These are phyloP conservation scores for Semicossyphus pulcher DNA, from an alignment of 2,113 vertebrate genomes.

Conservation along the genomic window DNA sequence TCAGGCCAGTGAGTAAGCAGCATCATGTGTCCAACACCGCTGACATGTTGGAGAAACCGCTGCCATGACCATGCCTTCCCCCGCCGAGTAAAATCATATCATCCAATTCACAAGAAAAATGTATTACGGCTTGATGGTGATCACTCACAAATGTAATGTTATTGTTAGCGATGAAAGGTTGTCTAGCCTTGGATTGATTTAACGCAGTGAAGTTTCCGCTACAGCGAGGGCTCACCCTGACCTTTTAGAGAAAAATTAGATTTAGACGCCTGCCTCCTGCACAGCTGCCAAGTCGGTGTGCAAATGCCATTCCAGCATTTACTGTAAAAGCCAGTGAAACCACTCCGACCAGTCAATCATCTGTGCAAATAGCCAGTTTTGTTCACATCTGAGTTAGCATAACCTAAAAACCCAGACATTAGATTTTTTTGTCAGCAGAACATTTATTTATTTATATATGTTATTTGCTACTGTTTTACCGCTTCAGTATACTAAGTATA, in stretches of 20 bases:
- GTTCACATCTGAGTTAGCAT: neutral
- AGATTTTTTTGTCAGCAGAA: neutral
- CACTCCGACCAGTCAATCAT: conserved; percentile 42
- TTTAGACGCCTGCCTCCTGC: conserved; percentile 40
- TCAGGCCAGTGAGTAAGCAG: conserved; percentile 11
- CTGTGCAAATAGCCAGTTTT: neutral
- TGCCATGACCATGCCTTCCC: conserved; percentile 7
- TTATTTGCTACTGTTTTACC: too few species aligned
- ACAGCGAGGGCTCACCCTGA: conserved; percentile 36
- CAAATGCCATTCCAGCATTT: conserved; percentile 33
- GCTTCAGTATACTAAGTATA: too few species aligned
- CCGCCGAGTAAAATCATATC: conserved; percentile 13
- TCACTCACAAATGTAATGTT: conserved; percentile 40
- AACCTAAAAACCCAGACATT: neutral
- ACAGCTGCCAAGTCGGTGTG: conserved; percentile 39
- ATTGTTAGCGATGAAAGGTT: conserved; percentile 51
- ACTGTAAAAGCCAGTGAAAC: conserved; percentile 26
- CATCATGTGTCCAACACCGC: neutral
- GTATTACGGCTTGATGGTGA: conserved; percentile 35
- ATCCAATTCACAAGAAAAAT: conserved; percentile 36
- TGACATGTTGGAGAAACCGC: conserved; percentile 20
- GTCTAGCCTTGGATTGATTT: conserved; percentile 53
- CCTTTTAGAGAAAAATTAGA: conserved; percentile 58
- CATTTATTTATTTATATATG: too few species aligned
- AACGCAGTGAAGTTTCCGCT: conserved; percentile 40